Evolutionary conservation across 2,797 vertebrate species (phyloP).

Genomic region (Oreortyx pictus): DNA sequence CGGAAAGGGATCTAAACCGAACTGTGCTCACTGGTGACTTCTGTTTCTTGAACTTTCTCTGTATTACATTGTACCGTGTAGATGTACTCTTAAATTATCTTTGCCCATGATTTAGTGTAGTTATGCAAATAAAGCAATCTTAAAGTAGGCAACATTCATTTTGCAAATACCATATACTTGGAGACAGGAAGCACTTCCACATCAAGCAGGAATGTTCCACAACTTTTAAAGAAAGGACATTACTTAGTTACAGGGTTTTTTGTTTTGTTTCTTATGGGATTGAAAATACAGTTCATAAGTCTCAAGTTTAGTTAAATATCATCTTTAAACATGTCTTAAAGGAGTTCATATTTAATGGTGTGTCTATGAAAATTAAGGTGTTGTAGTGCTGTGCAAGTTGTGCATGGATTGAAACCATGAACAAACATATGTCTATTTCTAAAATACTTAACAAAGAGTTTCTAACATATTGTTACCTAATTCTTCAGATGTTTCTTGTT

Average conservation of each 20-base stretch:
- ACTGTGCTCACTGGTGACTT: neutral
- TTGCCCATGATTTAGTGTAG: neutral
- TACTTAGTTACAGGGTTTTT: neutral
- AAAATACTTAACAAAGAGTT: neutral
- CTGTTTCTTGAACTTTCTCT: neutral
- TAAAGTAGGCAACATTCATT: neutral
- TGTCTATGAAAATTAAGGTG: neutral
- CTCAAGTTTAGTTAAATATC: neutral
- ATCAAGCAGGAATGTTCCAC: neutral
- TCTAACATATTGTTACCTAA: neutral
- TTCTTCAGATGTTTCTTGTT: conserved; percentile 16
- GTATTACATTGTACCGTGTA: neutral
- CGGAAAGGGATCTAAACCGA: neutral
- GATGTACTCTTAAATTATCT: neutral
- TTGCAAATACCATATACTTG: neutral
- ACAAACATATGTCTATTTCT: neutral
- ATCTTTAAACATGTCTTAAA: neutral
- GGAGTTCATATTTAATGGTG: neutral
- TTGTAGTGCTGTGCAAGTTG: neutral
- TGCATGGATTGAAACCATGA: neutral
- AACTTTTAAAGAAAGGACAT: neutral
- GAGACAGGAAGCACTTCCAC: neutral
- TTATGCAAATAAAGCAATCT: neutral
- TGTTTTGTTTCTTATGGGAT: neutral
- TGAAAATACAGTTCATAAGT: neutral